Base-by-base conservation (phyloP, 2,888 invertebrate genomes). In the Ferdinandea cuprea region DNA sequence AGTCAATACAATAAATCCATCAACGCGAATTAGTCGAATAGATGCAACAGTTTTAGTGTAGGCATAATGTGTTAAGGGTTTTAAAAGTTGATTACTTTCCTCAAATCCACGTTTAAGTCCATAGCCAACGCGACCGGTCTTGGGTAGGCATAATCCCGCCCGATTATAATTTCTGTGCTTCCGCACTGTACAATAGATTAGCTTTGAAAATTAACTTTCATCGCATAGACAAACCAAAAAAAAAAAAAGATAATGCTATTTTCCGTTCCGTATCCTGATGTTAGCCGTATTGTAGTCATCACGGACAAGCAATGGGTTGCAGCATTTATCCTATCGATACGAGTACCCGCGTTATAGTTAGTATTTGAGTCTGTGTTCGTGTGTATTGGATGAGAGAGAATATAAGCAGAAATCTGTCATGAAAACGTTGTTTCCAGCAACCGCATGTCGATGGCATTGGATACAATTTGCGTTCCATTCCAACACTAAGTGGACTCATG, bases 131-230 rank as follows among this genome's bases (percentile, higher is more conserved):
- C 13, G 4, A n/a, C 11, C 0, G 9, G 8, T 2, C 15, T 7
- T n/a, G 1, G 2, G n/a, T 35, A 17, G 32, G 17, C 28, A 15
- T 1, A 8, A 6, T 7, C 7, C 7, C 4, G 6, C 35, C 21
- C 11, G 15, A n/a, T n/a, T n/a, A n/a, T n/a, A n/a, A n/a, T n/a
- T n/a, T n/a, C n/a, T n/a, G 40, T 50, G 42, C 30, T 17, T 0
- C 25, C 35, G 15, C 54, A 44, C 44, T 50, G 5, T 3, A 15
- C 32, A 74, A 68, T 32, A 59, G 66, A 73, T 61, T 40, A 68
- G 54, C 74, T 74, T 61, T 68, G 59, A 35, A 74, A 74, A 74
- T 79, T 61, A 79, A 68, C 79, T 68, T 61, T 61, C 61, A 54
- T 54, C 48, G 35, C n/a, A 21, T 17, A 21, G 48, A 21, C 46